A percentile compares a stretch with the other conserved stretches of the same genome.
phyloP scores from a whole-genome alignment of 2,888 invertebrate genomes.

The Aspidapion aeneum region DNA sequence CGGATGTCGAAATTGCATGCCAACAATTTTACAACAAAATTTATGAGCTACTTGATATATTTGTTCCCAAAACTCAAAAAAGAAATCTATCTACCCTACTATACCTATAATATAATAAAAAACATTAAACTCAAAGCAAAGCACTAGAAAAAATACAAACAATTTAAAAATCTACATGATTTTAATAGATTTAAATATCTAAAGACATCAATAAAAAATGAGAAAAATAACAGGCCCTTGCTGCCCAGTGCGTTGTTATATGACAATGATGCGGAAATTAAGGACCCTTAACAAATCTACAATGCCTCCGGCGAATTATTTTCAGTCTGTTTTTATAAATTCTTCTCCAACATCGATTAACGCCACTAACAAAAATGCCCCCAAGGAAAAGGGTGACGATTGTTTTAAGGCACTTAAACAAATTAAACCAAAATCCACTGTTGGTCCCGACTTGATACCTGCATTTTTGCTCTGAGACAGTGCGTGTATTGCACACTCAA shows the following conservation, averaged over 20 bases:
- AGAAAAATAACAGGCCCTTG: background rate
- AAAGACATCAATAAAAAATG: background rate
- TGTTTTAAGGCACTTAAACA: background rate
- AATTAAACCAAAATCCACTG: background rate
- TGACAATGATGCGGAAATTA: background rate
- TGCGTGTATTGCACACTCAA: background rate
- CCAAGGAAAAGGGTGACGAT: background rate
- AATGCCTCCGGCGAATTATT: background rate
- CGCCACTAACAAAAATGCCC: background rate
- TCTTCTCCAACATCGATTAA: background rate
- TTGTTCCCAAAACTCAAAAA: background rate
- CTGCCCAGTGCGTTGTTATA: background rate
- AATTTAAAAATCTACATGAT: background rate
- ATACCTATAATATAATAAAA: background rate
- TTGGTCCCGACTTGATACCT: background rate
- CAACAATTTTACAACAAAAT: too few species aligned
- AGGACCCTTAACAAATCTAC: background rate
- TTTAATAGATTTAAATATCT: background rate
- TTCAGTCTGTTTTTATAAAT: background rate
- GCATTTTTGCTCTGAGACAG: background rate
- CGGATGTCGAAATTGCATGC: too few species aligned
- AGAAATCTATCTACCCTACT: background rate
- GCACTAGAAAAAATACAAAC: background rate
- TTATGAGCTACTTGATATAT: background rate
- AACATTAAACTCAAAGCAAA: background rate